A percentile compares a stretch with the other conserved stretches of the same genome.
Evolutionary conservation across 2,797 vertebrate genomes (phyloP).

Genomic region (Sciaenops ocellatus): DNA sequence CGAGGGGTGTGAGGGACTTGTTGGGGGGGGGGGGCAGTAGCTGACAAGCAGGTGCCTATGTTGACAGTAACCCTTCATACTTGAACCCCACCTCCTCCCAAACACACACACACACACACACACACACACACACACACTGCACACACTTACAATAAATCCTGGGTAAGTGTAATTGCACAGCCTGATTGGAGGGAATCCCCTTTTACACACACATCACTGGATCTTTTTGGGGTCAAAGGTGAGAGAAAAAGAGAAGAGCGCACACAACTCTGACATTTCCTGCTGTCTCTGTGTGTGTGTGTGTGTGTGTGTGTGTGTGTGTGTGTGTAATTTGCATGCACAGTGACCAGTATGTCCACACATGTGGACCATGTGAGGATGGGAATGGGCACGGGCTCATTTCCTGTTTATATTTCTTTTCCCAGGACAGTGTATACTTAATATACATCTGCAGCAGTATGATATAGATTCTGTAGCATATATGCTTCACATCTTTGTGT

Average conservation of each 20-base stretch:
- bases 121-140: conserved; percentile 39
- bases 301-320: conserved; percentile 28
- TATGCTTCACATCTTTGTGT: background rate
- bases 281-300: conserved; percentile 54
- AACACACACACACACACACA: conserved; percentile 28
- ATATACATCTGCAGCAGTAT: background rate
- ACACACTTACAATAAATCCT: conserved; percentile 64
- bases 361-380: conserved; percentile 59
- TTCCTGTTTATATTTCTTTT: conserved; percentile 14
- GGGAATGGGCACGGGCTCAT: background rate
- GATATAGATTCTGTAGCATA: conserved; percentile 2
- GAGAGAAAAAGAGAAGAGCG: conserved; percentile 59
- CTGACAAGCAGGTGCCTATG: conserved; percentile 86
- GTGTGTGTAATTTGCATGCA: conserved; percentile 36
- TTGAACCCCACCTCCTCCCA: conserved; percentile 55
- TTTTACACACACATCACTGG: conserved; percentile 59
- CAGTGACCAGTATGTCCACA: conserved; percentile 47
- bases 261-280: conserved; percentile 77
- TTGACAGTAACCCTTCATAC: conserved; percentile 74
- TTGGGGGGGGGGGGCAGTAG: conserved; percentile 56
- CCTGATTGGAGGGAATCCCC: conserved; percentile 82
- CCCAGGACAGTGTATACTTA: background rate
- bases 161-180: conserved; percentile 76
- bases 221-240: conserved; percentile 75
- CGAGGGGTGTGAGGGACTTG: conserved; percentile 63